These are phyloP conservation scores for Morone saxatilis DNA, from an alignment of 2,113 vertebrate genomes.

Conservation along the genomic window DNA sequence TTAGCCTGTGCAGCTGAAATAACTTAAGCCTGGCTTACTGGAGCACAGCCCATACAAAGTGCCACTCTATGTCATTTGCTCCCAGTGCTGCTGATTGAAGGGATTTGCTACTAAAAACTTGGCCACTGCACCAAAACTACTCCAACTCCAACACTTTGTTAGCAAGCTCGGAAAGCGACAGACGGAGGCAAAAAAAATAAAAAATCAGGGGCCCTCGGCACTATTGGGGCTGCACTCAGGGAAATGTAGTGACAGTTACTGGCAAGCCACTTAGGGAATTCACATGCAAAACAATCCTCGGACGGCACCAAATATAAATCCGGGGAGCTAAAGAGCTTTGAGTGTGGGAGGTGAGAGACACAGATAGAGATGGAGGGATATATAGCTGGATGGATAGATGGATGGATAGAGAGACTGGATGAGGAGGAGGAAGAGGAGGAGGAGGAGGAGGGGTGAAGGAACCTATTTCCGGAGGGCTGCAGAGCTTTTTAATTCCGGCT, in stretches of 20 bases:
- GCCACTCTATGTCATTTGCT: conserved; percentile 2
- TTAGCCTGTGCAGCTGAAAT: conserved; percentile 5
- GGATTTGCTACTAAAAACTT: conserved; percentile 38
- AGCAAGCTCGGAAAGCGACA: conserved; percentile 4
- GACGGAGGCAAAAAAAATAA: not conserved
- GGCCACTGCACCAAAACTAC: not conserved
- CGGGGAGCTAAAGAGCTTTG: conserved; percentile 23
- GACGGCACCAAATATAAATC: conserved; percentile 50
- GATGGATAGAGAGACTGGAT: conserved; percentile 18
- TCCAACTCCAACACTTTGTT: conserved; percentile 34
- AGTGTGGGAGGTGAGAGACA: conserved; percentile 31
- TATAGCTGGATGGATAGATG: conserved; percentile 20
- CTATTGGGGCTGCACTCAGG: conserved; percentile 26
- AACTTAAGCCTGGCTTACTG: not conserved
- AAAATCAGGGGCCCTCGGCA: not conserved
- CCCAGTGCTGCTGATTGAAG: conserved; percentile 30
- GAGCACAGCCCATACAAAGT: conserved; percentile 19
- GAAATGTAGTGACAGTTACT: conserved; percentile 47
- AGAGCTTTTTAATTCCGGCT: conserved; percentile 66
- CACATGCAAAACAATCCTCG: conserved; percentile 13
- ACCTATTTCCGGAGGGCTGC: conserved; percentile 62
- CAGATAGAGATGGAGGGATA: not conserved
- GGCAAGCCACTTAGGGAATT: conserved; percentile 46
- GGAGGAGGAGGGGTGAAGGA: conserved; percentile 19
- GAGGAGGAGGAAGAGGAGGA: conserved; percentile 20